These are phyloP conservation scores for Tetanocera ferruginea DNA, from an alignment of 2,888 invertebrate species.

Conservation along the genomic window DNA sequence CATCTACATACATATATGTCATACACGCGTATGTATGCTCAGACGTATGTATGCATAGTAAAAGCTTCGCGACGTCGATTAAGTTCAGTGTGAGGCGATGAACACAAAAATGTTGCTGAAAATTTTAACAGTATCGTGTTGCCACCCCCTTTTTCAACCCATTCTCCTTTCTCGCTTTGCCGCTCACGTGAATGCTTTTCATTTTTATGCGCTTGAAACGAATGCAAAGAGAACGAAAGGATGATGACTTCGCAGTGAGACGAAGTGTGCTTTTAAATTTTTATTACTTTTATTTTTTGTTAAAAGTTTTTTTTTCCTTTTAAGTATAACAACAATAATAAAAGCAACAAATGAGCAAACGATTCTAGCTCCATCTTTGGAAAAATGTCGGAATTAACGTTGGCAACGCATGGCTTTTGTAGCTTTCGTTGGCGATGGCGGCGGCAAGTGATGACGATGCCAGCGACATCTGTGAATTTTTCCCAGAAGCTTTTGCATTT, in stretches of 20 bases:
- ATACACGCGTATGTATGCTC: neutral
- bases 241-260: neutral
- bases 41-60: neutral
- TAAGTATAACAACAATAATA: conserved; percentile 20
- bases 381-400: conserved; percentile 47
- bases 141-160: neutral
- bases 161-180: neutral
- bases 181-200: neutral
- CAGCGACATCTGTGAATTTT: conserved; percentile 49
- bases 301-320: neutral
- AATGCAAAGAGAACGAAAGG: neutral
- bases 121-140: neutral
- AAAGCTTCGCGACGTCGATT: neutral
- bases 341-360: conserved; percentile 47
- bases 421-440: conserved; percentile 50
- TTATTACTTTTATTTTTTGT: conserved; percentile 30
- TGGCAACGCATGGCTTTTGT: conserved; percentile 48
- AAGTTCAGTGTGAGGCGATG: neutral
- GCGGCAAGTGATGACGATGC: conserved; percentile 16
- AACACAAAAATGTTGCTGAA: neutral
- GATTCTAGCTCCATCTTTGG: conserved; percentile 59
- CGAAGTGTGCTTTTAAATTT: conserved; percentile 26
- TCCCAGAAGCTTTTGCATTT: conserved; percentile 46
- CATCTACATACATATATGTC: conserved; percentile 30
- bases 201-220: conserved; percentile 25